phyloP scores from a whole-genome alignment of 64 coral and sea anemone species.

The Platygyra sinensis region DNA sequence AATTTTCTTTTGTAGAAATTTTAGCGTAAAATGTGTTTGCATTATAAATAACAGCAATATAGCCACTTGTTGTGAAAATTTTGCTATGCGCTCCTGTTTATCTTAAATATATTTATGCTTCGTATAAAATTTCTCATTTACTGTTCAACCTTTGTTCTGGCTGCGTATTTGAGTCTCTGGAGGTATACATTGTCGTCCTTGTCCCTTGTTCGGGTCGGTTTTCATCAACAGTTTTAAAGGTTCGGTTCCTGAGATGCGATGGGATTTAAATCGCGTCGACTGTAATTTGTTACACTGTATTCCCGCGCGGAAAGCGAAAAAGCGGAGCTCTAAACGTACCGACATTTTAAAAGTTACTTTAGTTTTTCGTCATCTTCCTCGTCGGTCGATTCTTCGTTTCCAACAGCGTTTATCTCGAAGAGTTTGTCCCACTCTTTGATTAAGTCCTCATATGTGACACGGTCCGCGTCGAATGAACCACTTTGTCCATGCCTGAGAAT shows the following conservation, averaged over 20 bases:
- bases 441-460: conserved; percentile 79
- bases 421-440: conserved; percentile 88
- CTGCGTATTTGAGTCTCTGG: not conserved
- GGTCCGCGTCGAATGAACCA: conserved; percentile 82
- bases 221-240: too few species aligned
- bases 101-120: not conserved
- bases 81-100: not conserved
- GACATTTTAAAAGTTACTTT: not conserved
- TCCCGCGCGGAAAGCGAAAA: too few species aligned
- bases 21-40: not conserved
- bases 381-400: conserved; percentile 15
- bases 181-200: too few species aligned
- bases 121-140: not conserved
- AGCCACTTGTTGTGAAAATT: not conserved
- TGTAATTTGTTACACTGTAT: too few species aligned
- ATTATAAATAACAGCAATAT: not conserved
- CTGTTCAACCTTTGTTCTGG: not conserved
- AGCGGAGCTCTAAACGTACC: not conserved
- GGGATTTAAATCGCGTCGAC: too few species aligned
- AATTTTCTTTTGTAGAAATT: not conserved
- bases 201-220: too few species aligned
- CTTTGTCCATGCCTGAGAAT: conserved; percentile 77
- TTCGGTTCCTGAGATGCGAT: too few species aligned
- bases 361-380: conserved; percentile 21
- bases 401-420: conserved; percentile 58